Conservation (phyloP, 2,888 invertebrate genomes). For the Ectemnius cavifrons region DNA sequence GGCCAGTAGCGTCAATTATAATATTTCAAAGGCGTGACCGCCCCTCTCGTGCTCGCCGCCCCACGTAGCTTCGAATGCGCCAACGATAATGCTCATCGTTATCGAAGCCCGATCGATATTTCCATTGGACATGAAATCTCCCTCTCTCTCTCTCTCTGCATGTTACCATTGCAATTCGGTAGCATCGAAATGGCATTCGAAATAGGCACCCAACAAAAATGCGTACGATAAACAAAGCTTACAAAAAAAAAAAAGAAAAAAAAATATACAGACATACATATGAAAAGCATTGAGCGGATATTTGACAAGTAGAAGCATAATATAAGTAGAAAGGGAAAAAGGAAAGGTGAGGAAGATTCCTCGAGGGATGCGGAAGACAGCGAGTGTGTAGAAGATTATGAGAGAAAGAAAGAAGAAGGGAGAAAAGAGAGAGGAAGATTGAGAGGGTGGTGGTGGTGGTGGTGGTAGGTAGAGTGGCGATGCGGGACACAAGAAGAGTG, state of each 20-base stretch:
- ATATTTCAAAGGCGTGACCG: constrained; percentile 39
- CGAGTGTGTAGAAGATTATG: constrained; percentile 34
- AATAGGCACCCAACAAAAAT: constrained; percentile 1
- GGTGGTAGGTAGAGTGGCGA: constrained; percentile 8
- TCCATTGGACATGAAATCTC: constrained; percentile 30
- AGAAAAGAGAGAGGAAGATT: constrained; percentile 37
- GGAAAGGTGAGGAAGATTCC: constrained; percentile 13
- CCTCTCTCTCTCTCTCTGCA: no score
- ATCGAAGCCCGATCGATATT: constrained; percentile 53
- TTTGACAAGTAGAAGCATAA: no score
- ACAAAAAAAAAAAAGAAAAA: no score
- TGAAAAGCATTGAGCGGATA: no score
- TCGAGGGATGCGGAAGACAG: constrained; percentile 23
- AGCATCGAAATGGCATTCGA: constrained; percentile 24
- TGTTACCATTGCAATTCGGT: no score
- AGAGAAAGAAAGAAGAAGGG: constrained; percentile 42
- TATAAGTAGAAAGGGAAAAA: not conserved
- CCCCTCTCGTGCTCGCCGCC: constrained; percentile 11
- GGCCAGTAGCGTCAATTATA: constrained; percentile 42
- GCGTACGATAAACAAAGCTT: not conserved
- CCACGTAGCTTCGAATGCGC: constrained; percentile 4
- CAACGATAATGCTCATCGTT: constrained; percentile 55
- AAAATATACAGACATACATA: no score
- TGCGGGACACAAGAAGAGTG: constrained; percentile 63
- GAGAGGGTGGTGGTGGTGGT: not conserved